phyloP scores from a whole-genome alignment of 2,888 invertebrate genomes.

The Conchocele bisecta region DNA sequence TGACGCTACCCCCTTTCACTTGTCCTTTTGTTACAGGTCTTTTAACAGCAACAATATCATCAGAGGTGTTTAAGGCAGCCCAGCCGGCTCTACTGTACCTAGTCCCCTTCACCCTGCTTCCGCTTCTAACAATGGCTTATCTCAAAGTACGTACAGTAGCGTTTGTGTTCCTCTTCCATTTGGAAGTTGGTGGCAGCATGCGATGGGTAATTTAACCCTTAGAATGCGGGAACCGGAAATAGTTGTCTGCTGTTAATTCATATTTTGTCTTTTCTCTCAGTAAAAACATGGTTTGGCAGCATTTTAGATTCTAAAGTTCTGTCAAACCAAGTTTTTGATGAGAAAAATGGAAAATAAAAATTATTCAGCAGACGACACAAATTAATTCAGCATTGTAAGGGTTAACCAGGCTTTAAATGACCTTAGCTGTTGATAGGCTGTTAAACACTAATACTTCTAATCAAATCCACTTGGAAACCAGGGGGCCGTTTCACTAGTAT shows the following conservation, averaged over 20 bases:
- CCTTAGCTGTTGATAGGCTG: too few relatives aligned
- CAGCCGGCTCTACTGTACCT: constrained; percentile 98
- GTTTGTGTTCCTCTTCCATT: background rate
- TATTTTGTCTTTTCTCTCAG: background rate
- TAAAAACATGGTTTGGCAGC: too few relatives aligned
- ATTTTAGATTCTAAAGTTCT: too few relatives aligned
- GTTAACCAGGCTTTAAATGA: too few relatives aligned
- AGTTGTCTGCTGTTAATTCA: background rate
- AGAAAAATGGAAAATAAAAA: too few relatives aligned
- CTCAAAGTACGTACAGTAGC: constrained; percentile 88
- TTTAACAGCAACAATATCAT: constrained; percentile 97
- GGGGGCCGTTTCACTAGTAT: too few relatives aligned
- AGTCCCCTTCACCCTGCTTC: constrained; percentile 98
- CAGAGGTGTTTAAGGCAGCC: constrained; percentile 98
- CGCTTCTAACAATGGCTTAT: constrained; percentile 98
- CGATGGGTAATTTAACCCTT: background rate
- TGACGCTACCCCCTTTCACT: too few relatives aligned
- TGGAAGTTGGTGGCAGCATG: background rate
- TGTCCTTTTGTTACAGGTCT: constrained; percentile 84
- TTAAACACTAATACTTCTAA: too few relatives aligned
- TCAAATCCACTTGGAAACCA: too few relatives aligned
- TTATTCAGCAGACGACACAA: too few relatives aligned
- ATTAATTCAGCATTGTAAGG: too few relatives aligned
- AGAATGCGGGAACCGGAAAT: background rate
- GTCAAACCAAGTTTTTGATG: too few relatives aligned